Evolutionary conservation across 2,888 invertebrate genomes (phyloP).

Genomic region (Ophonus ardosiacus): DNA sequence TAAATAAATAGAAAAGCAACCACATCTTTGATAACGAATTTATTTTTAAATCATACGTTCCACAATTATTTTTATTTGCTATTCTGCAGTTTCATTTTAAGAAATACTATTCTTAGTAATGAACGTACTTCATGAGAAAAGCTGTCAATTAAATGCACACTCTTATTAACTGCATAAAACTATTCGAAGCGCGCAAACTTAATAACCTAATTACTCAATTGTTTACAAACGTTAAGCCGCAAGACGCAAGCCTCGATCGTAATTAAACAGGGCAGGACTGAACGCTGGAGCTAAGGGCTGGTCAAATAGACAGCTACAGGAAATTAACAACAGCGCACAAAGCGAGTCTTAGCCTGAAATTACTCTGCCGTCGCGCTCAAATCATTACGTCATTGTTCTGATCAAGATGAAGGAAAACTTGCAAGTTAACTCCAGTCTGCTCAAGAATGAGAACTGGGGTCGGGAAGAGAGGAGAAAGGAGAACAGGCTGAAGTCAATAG

Average conservation of each 20-base stretch:
- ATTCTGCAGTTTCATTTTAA: too few species aligned
- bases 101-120: neutral
- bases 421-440: conserved; percentile 27
- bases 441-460: neutral
- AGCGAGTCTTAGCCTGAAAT: conserved; percentile 56
- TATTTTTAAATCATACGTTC: too few species aligned
- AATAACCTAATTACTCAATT: conserved; percentile 54
- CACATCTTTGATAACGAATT: too few species aligned
- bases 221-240: conserved; percentile 29
- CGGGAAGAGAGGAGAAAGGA: neutral
- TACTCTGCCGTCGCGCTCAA: conserved; percentile 23
- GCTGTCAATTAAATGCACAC: neutral
- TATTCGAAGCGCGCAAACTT: conserved; percentile 24
- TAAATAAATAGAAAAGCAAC: too few species aligned
- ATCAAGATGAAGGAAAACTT: conserved; percentile 61
- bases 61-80: too few species aligned
- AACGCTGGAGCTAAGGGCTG: conserved; percentile 34
- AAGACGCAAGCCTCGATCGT: conserved; percentile 44
- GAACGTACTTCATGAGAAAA: neutral
- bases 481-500: neutral
- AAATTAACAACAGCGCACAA: conserved; percentile 59
- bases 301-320: conserved; percentile 59
- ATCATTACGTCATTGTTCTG: conserved; percentile 57
- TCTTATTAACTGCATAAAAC: neutral
- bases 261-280: conserved; percentile 47